Evolutionary conservation across 2,797 vertebrate species (phyloP), one percentile per base, ranked within the genome.

Genomic region (Numenius phaeopus): DNA sequence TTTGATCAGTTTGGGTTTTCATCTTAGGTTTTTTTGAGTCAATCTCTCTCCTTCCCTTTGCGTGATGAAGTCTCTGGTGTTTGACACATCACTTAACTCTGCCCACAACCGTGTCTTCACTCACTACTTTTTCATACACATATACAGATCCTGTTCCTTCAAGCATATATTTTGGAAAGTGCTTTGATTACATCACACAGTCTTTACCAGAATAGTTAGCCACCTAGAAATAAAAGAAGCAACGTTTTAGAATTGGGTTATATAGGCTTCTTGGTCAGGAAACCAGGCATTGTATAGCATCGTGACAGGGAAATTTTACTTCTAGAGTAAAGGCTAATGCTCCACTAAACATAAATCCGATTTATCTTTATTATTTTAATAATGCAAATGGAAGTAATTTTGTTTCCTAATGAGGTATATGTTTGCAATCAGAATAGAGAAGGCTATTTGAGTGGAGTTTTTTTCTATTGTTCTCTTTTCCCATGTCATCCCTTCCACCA

Each of bases 391-490:
- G 54, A 75, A 88, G 37, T 84, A 54, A 59, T 91, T 87, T 88
- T 96, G 19, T 44, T 83, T 96, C 46, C 58, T 57, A 52, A 47
- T 83, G 62, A 85, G 54, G 24, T 54, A n/a, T 80, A 58, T 62
- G 10, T 87, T 89, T 94, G 64, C 73, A 71, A 32, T 89, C 61
- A 77, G 67, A 87, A 59, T 47, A 61, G 75, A 89, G 34, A 84
- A 82, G 21, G 34, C 37, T 84, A 18, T 75, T 81, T 83, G 49
- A 89, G 13, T 75, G 30, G 24, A 58, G n/a, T 55, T 89, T 90
- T 90, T 92, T 93, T 83, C 32, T 87, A 7, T 39, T 57, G 22
- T 86, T 85, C 52, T 77, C 61, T 93, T 77, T 85, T 86, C 61
- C 61, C 47, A 2, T 78, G 67, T 87, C 72, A 65, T 87, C 46